These are phyloP conservation scores for Virgularia gustaviana DNA, from an alignment of 92 coral and sea anemone species.

Conservation along the genomic window DNA sequence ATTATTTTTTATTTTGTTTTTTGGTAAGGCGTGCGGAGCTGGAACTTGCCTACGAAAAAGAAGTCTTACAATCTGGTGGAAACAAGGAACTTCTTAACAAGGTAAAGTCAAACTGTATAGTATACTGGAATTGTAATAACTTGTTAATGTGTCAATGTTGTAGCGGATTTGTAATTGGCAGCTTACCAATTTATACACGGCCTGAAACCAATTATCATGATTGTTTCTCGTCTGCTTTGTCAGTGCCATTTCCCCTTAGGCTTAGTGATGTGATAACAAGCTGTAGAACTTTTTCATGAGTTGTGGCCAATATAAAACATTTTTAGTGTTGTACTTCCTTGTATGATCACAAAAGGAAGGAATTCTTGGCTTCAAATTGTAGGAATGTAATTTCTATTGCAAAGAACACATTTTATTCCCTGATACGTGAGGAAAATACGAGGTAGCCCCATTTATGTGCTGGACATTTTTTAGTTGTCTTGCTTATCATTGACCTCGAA, in stretches of 20 bases:
- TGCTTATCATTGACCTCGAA: no score
- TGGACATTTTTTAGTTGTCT: no score
- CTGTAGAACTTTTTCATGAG: no score
- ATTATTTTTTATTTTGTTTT: neutral
- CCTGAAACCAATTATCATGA: neutral
- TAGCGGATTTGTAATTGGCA: neutral
- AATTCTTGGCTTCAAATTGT: no score
- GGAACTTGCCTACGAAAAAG: conserved; percentile 81
- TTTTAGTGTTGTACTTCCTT: no score
- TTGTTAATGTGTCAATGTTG: neutral
- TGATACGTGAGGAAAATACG: no score
- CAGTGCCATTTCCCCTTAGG: neutral
- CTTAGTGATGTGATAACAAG: no score
- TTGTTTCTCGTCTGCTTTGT: neutral
- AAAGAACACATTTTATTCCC: no score
- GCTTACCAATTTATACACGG: neutral
- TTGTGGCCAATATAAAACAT: no score
- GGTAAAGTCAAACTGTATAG: conserved; percentile 43
- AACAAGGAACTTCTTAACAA: conserved; percentile 59
- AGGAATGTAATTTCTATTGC: no score
- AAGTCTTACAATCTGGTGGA: conserved; percentile 69
- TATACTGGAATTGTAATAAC: neutral
- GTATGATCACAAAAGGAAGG: no score
- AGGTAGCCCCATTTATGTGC: no score
- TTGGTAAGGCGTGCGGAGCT: conserved; percentile 66